phyloP scores from a whole-genome alignment of 2,113 vertebrate species.

The Odocoileus hemionus region DNA sequence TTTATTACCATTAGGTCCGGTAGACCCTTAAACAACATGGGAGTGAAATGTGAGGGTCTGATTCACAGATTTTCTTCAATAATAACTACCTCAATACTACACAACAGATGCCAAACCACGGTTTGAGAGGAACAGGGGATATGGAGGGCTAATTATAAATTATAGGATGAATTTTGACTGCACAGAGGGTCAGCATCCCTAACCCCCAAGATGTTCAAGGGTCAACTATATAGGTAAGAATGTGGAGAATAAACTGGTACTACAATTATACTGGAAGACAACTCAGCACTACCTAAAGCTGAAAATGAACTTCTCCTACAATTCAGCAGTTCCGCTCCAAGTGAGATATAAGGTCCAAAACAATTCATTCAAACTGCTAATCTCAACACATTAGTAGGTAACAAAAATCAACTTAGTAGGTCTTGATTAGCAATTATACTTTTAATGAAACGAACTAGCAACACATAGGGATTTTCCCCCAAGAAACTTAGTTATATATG shows the following conservation, averaged over 20 bases:
- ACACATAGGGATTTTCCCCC: not conserved
- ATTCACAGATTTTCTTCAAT: not conserved
- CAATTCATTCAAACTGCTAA: not conserved
- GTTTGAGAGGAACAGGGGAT: not conserved
- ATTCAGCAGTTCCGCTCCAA: not conserved
- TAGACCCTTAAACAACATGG: not conserved
- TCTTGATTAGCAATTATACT: not conserved
- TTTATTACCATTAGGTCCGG: not conserved
- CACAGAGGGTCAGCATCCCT: not conserved
- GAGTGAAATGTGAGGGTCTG: not conserved
- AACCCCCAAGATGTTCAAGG: not conserved
- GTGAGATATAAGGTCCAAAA: not conserved
- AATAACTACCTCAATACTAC: not conserved
- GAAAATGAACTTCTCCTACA: not conserved
- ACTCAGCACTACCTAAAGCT: not conserved
- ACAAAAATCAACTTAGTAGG: not conserved
- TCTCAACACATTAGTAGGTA: not conserved
- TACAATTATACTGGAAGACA: not conserved
- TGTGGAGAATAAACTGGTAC: not conserved
- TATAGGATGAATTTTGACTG: not conserved
- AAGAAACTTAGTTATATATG: not conserved
- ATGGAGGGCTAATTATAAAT: not conserved
- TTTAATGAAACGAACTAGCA: not conserved
- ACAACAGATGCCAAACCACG: not conserved
- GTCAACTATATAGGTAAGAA: not conserved